A percentile compares a stretch with the other conserved stretches of the same genome.
These are phyloP conservation scores for Alosa sapidissima DNA, from an alignment of 2,797 vertebrate genomes.

Conservation along the genomic window DNA sequence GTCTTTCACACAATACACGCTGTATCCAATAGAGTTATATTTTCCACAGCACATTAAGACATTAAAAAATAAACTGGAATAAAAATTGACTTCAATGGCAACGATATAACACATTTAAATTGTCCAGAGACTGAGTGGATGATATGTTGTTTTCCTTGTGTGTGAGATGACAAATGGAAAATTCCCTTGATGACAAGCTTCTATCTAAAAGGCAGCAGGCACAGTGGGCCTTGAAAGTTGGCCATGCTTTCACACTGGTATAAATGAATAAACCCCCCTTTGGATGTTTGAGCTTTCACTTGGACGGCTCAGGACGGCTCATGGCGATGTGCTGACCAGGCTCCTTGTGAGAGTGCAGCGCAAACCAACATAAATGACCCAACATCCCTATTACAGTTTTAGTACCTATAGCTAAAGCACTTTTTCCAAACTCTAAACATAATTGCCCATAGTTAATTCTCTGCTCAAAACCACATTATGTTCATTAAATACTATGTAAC, in stretches of 20 bases:
- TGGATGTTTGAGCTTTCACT: constrained; percentile 45
- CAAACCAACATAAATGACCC: constrained; percentile 23
- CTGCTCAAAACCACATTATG: too few relatives aligned
- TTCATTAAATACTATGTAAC: too few relatives aligned
- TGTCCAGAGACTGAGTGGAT: neutral
- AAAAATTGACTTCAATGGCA: neutral
- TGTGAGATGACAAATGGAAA: neutral
- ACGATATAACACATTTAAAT: neutral
- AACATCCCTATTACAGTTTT: neutral
- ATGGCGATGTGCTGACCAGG: neutral
- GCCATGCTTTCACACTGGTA: neutral
- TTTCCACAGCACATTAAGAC: neutral
- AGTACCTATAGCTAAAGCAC: too few relatives aligned
- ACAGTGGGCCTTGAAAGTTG: neutral
- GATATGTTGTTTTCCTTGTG: neutral
- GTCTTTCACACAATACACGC: neutral
- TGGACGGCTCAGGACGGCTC: constrained; percentile 45
- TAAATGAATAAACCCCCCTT: constrained; percentile 42
- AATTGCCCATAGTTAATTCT: too few relatives aligned
- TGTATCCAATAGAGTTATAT: neutral
- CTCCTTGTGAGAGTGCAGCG: constrained; percentile 25
- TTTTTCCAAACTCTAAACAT: too few relatives aligned
- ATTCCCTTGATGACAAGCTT: neutral
- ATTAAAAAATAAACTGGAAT: neutral
- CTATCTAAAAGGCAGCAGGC: neutral